Evolutionary conservation across 2,888 invertebrate genomes (phyloP), one percentile per base, ranked within the genome.

Genomic region (Esperia sulphurella): DNA sequence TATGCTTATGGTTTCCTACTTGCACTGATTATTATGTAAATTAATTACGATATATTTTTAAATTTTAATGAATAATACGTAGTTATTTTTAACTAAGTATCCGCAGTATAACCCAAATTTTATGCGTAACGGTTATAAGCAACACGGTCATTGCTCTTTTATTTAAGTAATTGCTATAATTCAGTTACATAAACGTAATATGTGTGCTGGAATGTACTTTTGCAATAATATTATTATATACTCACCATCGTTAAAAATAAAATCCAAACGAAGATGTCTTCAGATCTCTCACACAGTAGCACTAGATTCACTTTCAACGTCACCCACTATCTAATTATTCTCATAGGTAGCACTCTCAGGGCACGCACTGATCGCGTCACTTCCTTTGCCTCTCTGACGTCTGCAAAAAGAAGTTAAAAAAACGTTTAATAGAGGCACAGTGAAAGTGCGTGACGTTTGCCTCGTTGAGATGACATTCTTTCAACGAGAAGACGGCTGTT

Each of bases 361-460:
- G n/a, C 14, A 9, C 9, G 12, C 41, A 41, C 61, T 63, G 66
- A 55, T 59, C 21, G 57, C 54, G 58, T 61, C 58, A 62, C 67
- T 63, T 60, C 72, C 65, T 53, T 58, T 53, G 59, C 59, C 60
- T 62, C 39, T 35, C 33, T 63, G 59, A 51, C 55, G 61, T 68
- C 79, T 79, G 79, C 61, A 77, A 72, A 75, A 66, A 69, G 69
- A 69, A 68, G 60, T 5, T n/a, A n/a, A 63, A 60, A 58, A 62
- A 54, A 41, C 13, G 46, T 38, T 52, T 46, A 57, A 68, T 57
- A 56, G 57, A 58, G 59, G 57, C 54, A 68, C 72, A 79, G 79
- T 79, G 79, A 79, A 79, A 79, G 79, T 67, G 63, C 61, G 67
- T 62, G 54, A 45, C 54, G 61, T 58, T 59, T 13, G 14, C 7